Evolutionary conservation across 2,797 vertebrate species (phyloP).

Genomic region (Hydrolagus colliei): DNA sequence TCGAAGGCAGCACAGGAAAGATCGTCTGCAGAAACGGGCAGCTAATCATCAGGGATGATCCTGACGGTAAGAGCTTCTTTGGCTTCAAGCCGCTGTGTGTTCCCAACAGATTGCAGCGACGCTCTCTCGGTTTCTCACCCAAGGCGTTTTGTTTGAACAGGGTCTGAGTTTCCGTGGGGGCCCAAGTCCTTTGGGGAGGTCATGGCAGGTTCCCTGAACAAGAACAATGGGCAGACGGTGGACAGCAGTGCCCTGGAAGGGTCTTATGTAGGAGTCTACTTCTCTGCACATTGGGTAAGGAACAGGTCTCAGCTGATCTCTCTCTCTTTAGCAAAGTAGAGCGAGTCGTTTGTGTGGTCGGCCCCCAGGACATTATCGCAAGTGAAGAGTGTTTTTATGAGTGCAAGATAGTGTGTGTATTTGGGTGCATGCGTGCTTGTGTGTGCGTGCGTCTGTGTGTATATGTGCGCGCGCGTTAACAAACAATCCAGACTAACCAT

Average conservation of each 20-base stretch:
- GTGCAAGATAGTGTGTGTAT: slow-evolving; percentile 6
- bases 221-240: slow-evolving; percentile 77
- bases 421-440: slow-evolving; percentile 31
- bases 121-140: background rate
- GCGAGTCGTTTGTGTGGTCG: too few species aligned
- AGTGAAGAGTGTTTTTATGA: slow-evolving; percentile 30
- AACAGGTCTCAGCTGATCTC: background rate
- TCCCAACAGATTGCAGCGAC: slow-evolving; percentile 26
- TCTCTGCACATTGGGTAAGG: slow-evolving; percentile 98
- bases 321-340: background rate
- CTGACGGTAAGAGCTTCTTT: slow-evolving; percentile 71
- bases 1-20: slow-evolving; percentile 81
- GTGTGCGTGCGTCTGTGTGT: slow-evolving; percentile 31
- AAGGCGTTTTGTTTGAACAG: slow-evolving; percentile 51
- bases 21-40: slow-evolving; percentile 91
- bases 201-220: slow-evolving; percentile 82
- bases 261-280: slow-evolving; percentile 90
- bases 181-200: slow-evolving; percentile 94
- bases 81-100: background rate
- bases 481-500: too few species aligned
- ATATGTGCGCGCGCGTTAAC: slow-evolving; percentile 32
- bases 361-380: slow-evolving; percentile 25
- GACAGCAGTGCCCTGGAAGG: slow-evolving; percentile 85
- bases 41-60: slow-evolving; percentile 89
- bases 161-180: slow-evolving; percentile 97